phyloP scores from a whole-genome alignment of 1,140 invertebrate species.

The Diachasmimorpha longicaudata region DNA sequence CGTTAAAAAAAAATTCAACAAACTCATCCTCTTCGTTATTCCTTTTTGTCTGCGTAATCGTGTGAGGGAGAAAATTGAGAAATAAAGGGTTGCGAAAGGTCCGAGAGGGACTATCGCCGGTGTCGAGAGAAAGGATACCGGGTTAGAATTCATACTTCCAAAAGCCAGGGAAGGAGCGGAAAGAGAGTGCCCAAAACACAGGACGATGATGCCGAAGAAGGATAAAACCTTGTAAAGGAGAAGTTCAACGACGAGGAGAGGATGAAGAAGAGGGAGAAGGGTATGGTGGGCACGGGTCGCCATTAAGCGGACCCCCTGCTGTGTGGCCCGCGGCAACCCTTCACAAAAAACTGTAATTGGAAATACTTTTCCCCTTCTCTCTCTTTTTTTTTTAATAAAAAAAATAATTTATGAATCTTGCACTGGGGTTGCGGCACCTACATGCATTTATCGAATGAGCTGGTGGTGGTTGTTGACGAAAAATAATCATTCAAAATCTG shows the following conservation, averaged over 20 bases:
- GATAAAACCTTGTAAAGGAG: not conserved
- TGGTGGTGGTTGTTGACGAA: not conserved
- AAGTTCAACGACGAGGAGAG: slow-evolving; percentile 8
- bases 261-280: slow-evolving; percentile 25
- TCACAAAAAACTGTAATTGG: slow-evolving; percentile 59
- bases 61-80: slow-evolving; percentile 17
- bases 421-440: slow-evolving; percentile 37
- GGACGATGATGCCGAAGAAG: slow-evolving; percentile 3
- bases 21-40: not conserved
- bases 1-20: too few relatives aligned
- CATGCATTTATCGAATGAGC: slow-evolving; percentile 10
- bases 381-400: slow-evolving; percentile 50
- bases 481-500: not conserved
- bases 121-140: slow-evolving; percentile 17
- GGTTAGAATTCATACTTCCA: not conserved
- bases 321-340: slow-evolving; percentile 59
- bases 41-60: not conserved
- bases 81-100: slow-evolving; percentile 22
- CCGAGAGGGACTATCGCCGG: slow-evolving; percentile 14
- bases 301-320: slow-evolving; percentile 63
- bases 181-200: not conserved
- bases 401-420: slow-evolving; percentile 56
- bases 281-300: slow-evolving; percentile 59
- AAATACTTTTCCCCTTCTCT: slow-evolving; percentile 53
- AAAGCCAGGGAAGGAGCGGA: too few relatives aligned